Conservation (phyloP, 2,113 vertebrate species). For the Megaleporinus macrocephalus region DNA sequence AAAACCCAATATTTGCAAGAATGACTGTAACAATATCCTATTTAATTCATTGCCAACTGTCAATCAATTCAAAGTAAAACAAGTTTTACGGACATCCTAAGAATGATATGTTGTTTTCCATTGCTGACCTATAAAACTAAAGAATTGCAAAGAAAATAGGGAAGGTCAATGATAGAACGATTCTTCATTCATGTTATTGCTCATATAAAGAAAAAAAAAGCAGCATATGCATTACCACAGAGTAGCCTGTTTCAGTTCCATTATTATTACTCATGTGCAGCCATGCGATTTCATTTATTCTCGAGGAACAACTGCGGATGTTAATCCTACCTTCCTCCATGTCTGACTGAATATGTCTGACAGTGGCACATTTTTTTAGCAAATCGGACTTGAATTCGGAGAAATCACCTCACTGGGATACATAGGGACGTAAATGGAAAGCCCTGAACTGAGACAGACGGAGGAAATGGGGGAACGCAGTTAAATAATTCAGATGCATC, state of each 20-base stretch:
- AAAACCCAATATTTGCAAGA: too few relatives aligned
- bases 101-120: background rate
- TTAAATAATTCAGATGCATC: conserved; percentile 60
- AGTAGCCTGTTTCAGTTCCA: background rate
- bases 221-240: background rate
- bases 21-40: background rate
- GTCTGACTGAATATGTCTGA: background rate
- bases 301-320: background rate
- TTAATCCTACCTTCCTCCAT: background rate
- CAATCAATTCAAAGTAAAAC: conserved; percentile 17
- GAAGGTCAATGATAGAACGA: background rate
- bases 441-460: background rate
- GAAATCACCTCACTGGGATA: background rate
- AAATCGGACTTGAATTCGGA: background rate
- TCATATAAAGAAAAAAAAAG: background rate
- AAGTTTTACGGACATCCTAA: background rate
- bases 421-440: background rate
- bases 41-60: background rate
- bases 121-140: conserved; percentile 12
- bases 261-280: background rate
- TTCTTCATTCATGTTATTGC: background rate
- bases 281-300: background rate
- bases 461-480: conserved; percentile 42
- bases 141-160: background rate
- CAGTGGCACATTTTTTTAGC: background rate